Base-by-base conservation (phyloP, 2,888 invertebrate genomes). In the Chymomyza amoena region DNA sequence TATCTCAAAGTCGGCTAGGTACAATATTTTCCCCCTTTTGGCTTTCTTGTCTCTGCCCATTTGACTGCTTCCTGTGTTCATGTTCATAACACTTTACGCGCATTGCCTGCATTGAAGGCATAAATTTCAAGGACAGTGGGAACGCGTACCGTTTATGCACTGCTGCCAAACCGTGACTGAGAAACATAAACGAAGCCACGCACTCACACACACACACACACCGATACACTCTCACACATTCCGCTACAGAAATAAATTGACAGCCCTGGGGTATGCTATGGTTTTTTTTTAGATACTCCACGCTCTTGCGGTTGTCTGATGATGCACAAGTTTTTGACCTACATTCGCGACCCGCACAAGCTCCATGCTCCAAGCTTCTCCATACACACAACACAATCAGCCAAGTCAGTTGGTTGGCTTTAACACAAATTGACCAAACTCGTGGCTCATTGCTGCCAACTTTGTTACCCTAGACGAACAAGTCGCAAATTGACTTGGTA, bases 101-200 rank as follows among this genome's bases (percentile, higher is more conserved):
- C 80, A 78, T 84, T 65, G 87, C 87, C 87, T 84, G 84, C 76
- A 80, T 78, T 32, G 62, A 75, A 82, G 79, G 83, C 87, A 84
- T 87, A 83, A 82, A 82, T 82, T 87, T 84, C 84, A 84, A 87
- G 84, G 84, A 82, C 62, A 51, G 18, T 28, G 51, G 52, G 13
- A 13, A 45, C 83, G 72, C 83, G 72, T 71, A 61, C 63, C 61
- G 54, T 66, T 59, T 66, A 59, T 57, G 36, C 39, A 32, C 59
- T 32, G 45, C 32, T 66, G 62, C 64, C 66, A 20, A 54, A 20
- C 54, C 54, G 18, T 54, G 54, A 54, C 54, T 66, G 65, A 66
- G 68, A 66, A 73, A 71, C 64, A 66, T 72, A 65, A 63, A 54
- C 36, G 65, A 16, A 39, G 7, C 13, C 50, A 52, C 28, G 20